These are phyloP conservation scores for Paramormyrops kingsleyae DNA, from an alignment of 2,113 vertebrate genomes.

Conservation along the genomic window DNA sequence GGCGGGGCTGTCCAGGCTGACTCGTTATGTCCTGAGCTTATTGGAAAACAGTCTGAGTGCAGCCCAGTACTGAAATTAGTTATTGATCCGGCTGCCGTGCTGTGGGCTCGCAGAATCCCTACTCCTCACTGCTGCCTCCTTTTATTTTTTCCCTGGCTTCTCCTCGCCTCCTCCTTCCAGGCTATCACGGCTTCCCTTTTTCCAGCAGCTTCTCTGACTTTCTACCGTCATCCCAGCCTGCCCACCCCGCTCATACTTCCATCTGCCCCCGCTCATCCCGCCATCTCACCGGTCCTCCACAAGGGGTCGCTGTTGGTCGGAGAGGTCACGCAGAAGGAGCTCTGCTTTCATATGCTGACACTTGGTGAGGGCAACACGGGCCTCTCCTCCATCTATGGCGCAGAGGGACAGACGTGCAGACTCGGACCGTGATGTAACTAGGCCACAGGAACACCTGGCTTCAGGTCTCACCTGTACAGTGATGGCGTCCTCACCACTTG, in stretches of 20 bases:
- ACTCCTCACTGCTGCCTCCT: conserved; percentile 1
- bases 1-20: conserved; percentile 34
- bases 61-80: conserved; percentile 65
- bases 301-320: background rate
- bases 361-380: background rate
- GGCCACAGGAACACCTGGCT: background rate
- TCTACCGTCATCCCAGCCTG: conserved; percentile 22
- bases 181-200: background rate
- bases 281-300: background rate
- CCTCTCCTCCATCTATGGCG: background rate
- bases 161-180: background rate
- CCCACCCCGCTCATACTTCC: background rate
- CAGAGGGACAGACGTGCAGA: background rate
- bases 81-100: conserved; percentile 53
- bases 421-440: background rate
- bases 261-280: background rate
- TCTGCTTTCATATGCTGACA: background rate
- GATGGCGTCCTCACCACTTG: background rate
- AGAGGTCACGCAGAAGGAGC: background rate
- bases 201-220: background rate
- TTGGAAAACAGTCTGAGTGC: conserved; percentile 61
- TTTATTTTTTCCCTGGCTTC: background rate
- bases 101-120: conserved; percentile 7
- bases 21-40: conserved; percentile 57
- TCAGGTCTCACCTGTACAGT: background rate